Evolutionary conservation across 1,140 invertebrate species (phyloP), one percentile per base, ranked within the genome.

Genomic region (Oncopodura yosiiana): DNA sequence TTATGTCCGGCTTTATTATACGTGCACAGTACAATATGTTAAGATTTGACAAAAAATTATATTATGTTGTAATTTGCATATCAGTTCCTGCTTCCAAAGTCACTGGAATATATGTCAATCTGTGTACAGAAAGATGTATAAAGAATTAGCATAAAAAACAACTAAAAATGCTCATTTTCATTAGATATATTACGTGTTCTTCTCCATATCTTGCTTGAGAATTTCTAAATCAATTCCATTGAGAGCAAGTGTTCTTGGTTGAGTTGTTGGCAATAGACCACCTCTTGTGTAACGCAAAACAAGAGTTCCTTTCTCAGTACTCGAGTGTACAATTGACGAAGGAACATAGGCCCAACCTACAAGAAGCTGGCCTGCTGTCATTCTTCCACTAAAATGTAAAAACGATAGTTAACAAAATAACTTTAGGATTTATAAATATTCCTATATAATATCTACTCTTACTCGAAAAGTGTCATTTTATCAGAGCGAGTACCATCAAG

Each of bases 11-110:
- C n/a, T n/a, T n/a, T n/a, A n/a, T n/a, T n/a, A n/a, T n/a, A n/a
- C n/a, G n/a, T n/a, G n/a, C n/a, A n/a, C n/a, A n/a, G n/a, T n/a
- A n/a, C n/a, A n/a, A n/a, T n/a, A n/a, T n/a, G n/a, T n/a, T n/a
- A n/a, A n/a, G n/a, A n/a, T n/a, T n/a, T n/a, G n/a, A n/a, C n/a
- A n/a, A n/a, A n/a, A n/a, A n/a, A n/a, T n/a, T n/a, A n/a, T n/a
- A n/a, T n/a, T n/a, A n/a, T n/a, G n/a, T n/a, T n/a, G n/a, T n/a
- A n/a, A n/a, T n/a, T n/a, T n/a, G n/a, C 9, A 32, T 3, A 9
- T 46, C 44, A 9, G 29, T 32, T n/a, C 46, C 46, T 11, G 46
- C 46, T 6, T 49, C 46, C 18, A 49, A 18, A 49, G 46, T 49
- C 16, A 37, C 46, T 27, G 30, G 30, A 24, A 5, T 2, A 16